Base-by-base conservation (phyloP, 2,888 invertebrate species). In the Serripes groenlandicus region DNA sequence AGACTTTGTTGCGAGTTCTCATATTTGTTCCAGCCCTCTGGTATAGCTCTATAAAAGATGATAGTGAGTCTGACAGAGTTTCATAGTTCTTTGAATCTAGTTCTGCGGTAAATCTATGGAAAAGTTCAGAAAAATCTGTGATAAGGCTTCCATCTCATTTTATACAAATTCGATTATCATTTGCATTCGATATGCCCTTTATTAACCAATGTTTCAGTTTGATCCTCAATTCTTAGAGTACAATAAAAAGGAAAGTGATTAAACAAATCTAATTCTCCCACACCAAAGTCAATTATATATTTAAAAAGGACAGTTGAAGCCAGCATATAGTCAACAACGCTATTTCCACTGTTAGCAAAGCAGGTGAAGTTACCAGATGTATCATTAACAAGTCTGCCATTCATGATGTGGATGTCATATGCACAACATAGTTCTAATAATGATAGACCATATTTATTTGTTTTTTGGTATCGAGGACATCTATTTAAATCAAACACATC, bases 331-430 rank as follows among this genome's bases (percentile, higher is more conserved):
- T 72, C 72, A 34, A 72, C 56, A n/a, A 72, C 56, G 52, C 72
- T 54, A 21, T 52, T 37, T 5, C 72, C 72, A 37, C 58, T 72
- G 34, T 72, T 21, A 3, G 72, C 9, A 11, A 54, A 72, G n/a
- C 72, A 72, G 34, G 56, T 72, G 52, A 72, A 72, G 35, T 56
- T 56, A 11, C 72, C 72, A 34, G 18, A 21, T 58, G n/a, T 72
- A 34, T 35, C 72, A 56, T 72, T 34, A 34, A 58, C 54, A 23
- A 35, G 32, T 35, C 56, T 28, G 7, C 72, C 72, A 11, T 58
- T 72, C 32, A 72, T 32, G 11, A 72, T 72, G 58, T 72, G 72
- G 28, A 72, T 32, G 23, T 58, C 37, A 58, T 34, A 37, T 35
- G 56, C 35, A 34, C 72, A 72, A 56, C 34, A 56, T n/a, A 72